Conservation (phyloP, 2,113 vertebrate species). For the Craseonycteris thonglongyai region DNA sequence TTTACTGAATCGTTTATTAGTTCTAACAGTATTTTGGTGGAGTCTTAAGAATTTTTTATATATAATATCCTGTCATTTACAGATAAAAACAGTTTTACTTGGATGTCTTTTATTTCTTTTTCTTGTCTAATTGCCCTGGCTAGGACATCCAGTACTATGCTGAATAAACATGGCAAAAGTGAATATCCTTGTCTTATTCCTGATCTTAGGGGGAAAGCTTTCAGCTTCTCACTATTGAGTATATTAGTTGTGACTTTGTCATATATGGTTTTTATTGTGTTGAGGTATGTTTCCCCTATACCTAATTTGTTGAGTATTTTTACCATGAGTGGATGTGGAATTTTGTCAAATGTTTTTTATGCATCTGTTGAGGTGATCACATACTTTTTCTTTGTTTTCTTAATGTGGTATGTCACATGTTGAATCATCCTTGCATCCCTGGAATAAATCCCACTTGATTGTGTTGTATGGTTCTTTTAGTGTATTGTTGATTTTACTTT, state of each 20-base stretch:
- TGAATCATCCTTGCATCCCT: not conserved
- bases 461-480: not conserved
- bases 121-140: not conserved
- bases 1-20: not conserved
- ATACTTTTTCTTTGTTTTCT: not conserved
- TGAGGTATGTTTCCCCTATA: not conserved
- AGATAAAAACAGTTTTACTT: not conserved
- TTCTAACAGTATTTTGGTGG: not conserved
- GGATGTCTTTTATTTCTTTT: not conserved
- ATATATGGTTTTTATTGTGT: not conserved
- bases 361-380: not conserved
- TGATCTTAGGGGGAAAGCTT: not conserved
- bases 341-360: not conserved
- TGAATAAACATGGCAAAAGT: not conserved
- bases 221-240: not conserved
- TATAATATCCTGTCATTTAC: not conserved
- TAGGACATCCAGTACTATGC: not conserved
- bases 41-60: not conserved
- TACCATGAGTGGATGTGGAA: not conserved
- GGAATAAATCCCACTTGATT: not conserved
- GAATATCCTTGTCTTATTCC: not conserved
- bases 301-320: not conserved
- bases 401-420: not conserved
- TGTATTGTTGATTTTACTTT: not conserved
- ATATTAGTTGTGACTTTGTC: not conserved